Evolutionary conservation across 2,888 invertebrate species (phyloP).

Genomic region (Ormyrus rosae): DNA sequence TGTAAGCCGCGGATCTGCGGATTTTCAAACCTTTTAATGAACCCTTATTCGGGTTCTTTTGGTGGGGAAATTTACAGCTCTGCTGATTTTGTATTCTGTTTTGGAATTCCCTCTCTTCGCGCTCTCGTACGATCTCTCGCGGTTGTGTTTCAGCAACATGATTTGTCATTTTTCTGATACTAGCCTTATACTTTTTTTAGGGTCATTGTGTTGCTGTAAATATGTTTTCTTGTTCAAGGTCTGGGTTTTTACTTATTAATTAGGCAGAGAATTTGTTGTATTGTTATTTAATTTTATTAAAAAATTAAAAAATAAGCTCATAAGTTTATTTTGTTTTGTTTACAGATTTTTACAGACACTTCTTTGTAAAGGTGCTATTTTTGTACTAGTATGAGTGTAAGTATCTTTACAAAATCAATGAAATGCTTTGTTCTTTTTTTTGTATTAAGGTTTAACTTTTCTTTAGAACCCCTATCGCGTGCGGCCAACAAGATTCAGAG

Average conservation of each 20-base stretch:
- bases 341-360: conserved; percentile 62
- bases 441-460: conserved; percentile 15
- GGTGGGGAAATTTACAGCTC: conserved; percentile 2
- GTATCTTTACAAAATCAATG: conserved; percentile 51
- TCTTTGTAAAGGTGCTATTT: conserved; percentile 59
- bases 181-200: neutral
- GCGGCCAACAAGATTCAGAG: conserved; percentile 67
- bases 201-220: too few relatives aligned
- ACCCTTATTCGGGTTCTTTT: too few relatives aligned
- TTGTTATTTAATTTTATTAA: neutral
- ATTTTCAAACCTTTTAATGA: too few relatives aligned
- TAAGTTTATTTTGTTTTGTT: conserved; percentile 47
- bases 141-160: conserved; percentile 35
- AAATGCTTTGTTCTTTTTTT: neutral
- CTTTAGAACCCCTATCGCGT: conserved; percentile 73
- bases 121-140: too few relatives aligned
- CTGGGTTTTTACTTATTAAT: neutral
- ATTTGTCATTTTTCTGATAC: conserved; percentile 41
- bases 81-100: neutral
- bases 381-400: conserved; percentile 67
- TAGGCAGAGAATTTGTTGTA: neutral
- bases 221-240: too few relatives aligned
- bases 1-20: conserved; percentile 56
- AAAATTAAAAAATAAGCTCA: neutral
- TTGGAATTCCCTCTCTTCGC: neutral